A percentile compares a stretch with the other conserved stretches of the same genome.
Evolutionary conservation across 2,888 invertebrate species (phyloP).

Genomic region (Drosophila gaucha): DNA sequence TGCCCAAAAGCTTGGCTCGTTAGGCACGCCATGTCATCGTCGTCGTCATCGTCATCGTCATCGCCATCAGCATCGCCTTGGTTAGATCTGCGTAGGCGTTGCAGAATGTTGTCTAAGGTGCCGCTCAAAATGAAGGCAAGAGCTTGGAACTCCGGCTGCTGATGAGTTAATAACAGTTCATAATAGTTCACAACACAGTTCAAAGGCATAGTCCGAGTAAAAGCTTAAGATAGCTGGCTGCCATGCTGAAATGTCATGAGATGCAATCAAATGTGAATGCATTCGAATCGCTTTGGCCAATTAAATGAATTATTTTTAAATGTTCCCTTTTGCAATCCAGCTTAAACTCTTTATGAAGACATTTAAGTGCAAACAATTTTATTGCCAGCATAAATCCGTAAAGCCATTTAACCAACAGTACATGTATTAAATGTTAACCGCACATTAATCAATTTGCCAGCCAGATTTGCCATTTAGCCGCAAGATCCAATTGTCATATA

Average conservation of each 20-base stretch:
- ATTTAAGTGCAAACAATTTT: constrained; percentile 54
- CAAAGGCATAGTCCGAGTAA: constrained; percentile 17
- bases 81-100: constrained; percentile 51
- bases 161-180: constrained; percentile 60
- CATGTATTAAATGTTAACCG: constrained; percentile 54
- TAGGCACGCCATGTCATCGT: constrained; percentile 33
- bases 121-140: constrained; percentile 48
- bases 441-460: constrained; percentile 64
- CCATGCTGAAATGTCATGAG: constrained; percentile 45
- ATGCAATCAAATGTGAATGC: constrained; percentile 22
- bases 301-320: constrained; percentile 64
- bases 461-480: constrained; percentile 64
- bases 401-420: constrained; percentile 17
- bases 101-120: constrained; percentile 69
- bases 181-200: constrained; percentile 5
- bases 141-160: constrained; percentile 14
- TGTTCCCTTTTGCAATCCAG: constrained; percentile 26
- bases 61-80: constrained; percentile 32
- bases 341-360: constrained; percentile 50
- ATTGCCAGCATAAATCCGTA: constrained; percentile 61
- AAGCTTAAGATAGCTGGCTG: constrained; percentile 2
- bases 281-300: constrained; percentile 35
- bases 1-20: constrained; percentile 33
- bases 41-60: constrained; percentile 13
- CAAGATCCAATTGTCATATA: constrained; percentile 66